A percentile compares a stretch with the other conserved stretches of the same genome.
Evolutionary conservation across 2,888 invertebrate species (phyloP).

Genomic region (Noctua pronuba): DNA sequence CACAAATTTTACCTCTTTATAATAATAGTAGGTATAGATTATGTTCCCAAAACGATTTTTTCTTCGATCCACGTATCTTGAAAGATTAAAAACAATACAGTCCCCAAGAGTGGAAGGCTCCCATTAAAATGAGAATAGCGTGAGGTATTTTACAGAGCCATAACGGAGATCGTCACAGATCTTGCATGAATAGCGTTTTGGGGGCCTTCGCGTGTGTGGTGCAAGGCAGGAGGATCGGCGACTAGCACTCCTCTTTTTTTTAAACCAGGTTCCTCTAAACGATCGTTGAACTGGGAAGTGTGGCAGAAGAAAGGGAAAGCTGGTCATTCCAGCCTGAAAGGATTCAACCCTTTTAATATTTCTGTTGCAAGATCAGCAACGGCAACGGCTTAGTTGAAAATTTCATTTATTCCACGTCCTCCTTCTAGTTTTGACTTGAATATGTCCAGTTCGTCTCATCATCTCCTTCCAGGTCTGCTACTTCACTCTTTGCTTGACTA

Average conservation of each 20-base stretch:
- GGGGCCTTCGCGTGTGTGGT: conserved; percentile 57
- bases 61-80: conserved; percentile 33
- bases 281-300: background rate
- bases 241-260: background rate
- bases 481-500: no score
- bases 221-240: conserved; percentile 25
- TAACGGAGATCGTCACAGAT: conserved; percentile 72
- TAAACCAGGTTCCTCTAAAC: background rate
- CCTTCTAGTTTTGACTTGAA: background rate
- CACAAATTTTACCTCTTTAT: no score
- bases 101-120: conserved; percentile 59
- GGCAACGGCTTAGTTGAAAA: background rate
- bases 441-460: background rate
- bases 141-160: conserved; percentile 73
- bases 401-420: no score
- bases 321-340: background rate
- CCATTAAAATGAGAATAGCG: conserved; percentile 66
- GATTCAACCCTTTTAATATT: background rate
- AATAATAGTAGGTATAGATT: no score
- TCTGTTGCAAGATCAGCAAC: background rate
- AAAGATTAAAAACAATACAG: conserved; percentile 72
- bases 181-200: conserved; percentile 69
- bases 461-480: background rate
- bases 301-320: background rate
- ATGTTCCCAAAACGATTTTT: conserved; percentile 11